Evolutionary conservation across 2,888 invertebrate species (phyloP).

Genomic region (Nemotelus pantherinus): DNA sequence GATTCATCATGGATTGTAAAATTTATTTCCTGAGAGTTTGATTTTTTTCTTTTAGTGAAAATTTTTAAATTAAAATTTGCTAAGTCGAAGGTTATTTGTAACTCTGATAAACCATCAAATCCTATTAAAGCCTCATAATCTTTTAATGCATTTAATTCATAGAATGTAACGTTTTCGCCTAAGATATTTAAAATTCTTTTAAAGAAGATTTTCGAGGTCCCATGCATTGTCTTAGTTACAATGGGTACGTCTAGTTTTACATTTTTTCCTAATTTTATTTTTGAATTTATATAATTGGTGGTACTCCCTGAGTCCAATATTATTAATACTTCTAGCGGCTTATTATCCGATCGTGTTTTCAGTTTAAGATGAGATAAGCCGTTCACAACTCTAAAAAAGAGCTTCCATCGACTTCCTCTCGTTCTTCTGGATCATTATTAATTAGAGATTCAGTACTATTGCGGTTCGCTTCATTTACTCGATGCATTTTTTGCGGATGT

Average conservation of each 20-base stretch:
- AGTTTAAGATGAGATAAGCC: neutral
- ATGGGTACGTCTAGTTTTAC: neutral
- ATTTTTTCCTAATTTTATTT: neutral
- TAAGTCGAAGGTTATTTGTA: neutral
- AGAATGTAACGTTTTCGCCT: neutral
- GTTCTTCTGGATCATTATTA: neutral
- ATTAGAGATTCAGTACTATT: neutral
- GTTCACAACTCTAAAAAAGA: neutral
- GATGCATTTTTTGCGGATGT: neutral
- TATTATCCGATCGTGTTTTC: neutral
- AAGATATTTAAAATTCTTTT: neutral
- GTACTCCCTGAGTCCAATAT: too few species aligned
- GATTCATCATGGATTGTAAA: neutral
- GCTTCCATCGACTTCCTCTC: neutral
- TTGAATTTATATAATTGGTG: too few species aligned
- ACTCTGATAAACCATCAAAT: slow-evolving; percentile 1
- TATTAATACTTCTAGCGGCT: neutral
- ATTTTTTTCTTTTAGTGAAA: slow-evolving; percentile 5
- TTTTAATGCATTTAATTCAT: slow-evolving; percentile 8
- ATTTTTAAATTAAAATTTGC: neutral
- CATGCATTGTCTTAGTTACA: slow-evolving; percentile 2
- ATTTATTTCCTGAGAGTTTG: neutral
- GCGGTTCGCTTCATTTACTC: neutral
- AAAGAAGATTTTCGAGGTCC: neutral
- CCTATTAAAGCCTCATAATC: slow-evolving; percentile 6